Conservation (phyloP, 2,113 vertebrate genomes). For the Brachypteracias leptosomus region DNA sequence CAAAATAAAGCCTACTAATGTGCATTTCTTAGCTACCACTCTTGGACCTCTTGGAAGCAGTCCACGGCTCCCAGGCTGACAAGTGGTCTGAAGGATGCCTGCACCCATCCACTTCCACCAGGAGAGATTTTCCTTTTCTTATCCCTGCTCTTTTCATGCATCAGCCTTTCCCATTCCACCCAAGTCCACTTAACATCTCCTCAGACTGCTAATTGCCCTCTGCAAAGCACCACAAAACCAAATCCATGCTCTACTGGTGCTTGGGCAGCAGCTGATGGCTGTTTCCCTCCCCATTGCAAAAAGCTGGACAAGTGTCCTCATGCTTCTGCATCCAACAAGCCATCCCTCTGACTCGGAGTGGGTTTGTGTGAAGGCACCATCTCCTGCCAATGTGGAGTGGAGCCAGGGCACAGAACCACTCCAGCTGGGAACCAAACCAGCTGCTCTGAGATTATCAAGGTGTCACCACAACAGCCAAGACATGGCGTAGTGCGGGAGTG, state of each 20-base stretch:
- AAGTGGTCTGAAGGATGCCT: not conserved
- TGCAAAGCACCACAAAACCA: not conserved
- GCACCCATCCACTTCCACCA: not conserved
- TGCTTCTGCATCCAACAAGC: not conserved
- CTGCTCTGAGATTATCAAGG: not conserved
- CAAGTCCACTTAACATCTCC: not conserved
- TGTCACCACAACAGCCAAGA: not conserved
- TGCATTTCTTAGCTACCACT: slow-evolving; percentile 27
- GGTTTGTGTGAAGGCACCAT: not conserved
- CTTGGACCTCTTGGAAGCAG: slow-evolving; percentile 16
- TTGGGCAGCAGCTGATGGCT: not conserved
- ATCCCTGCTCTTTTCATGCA: not conserved
- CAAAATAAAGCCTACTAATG: slow-evolving; percentile 25
- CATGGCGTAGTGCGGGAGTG: rapidly evolving
- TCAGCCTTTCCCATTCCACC: not conserved
- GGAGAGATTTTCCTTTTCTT: not conserved
- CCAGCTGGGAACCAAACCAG: not conserved
- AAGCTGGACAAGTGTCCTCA: not conserved
- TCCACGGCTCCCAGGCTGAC: not conserved
- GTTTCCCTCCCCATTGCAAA: not conserved
- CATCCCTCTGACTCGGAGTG: not conserved
- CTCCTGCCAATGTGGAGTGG: not conserved
- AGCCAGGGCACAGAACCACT: too few species aligned
- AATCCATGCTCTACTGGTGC: not conserved
- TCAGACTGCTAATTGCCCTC: not conserved